A percentile compares a stretch with the other conserved stretches of the same genome.
phyloP scores from a whole-genome alignment of 64 coral and sea anemone genomes.

The Hydrozoanthus tunicans region DNA sequence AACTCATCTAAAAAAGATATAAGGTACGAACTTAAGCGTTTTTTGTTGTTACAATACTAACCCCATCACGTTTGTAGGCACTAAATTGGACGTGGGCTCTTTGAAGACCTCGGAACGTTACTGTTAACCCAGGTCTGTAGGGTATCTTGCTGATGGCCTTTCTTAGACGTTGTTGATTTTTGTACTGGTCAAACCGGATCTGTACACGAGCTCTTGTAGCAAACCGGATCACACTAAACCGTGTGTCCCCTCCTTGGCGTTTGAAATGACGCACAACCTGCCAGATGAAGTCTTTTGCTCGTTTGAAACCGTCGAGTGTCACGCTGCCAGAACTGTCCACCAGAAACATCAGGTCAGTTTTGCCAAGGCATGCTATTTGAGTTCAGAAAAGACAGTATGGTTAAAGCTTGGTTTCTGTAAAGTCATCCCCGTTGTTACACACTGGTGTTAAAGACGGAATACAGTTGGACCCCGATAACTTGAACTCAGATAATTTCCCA shows the following conservation, averaged over 20 bases:
- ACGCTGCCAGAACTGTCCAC: slow-evolving; percentile 72
- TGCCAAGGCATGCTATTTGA: slow-evolving; percentile 55
- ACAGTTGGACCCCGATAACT: too few species aligned
- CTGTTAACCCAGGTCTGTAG: neutral
- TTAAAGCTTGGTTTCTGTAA: too few species aligned
- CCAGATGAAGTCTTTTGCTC: slow-evolving; percentile 67
- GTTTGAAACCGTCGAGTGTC: slow-evolving; percentile 20
- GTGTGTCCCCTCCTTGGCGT: slow-evolving; percentile 37
- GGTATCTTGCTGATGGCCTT: slow-evolving; percentile 54
- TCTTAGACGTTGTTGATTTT: slow-evolving; percentile 1
- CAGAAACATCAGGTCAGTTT: slow-evolving; percentile 65
- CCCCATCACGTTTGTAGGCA: too few species aligned
- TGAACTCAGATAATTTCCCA: too few species aligned
- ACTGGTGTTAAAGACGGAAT: too few species aligned
- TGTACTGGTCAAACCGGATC: slow-evolving; percentile 59
- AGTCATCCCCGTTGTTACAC: too few species aligned
- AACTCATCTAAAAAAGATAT: too few species aligned
- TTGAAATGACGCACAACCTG: slow-evolving; percentile 53
- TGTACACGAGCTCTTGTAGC: slow-evolving; percentile 42
- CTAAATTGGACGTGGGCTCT: too few species aligned
- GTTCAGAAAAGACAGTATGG: too few species aligned
- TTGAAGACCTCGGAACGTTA: too few species aligned
- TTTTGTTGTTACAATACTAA: too few species aligned
- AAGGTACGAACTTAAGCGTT: too few species aligned
- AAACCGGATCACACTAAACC: slow-evolving; percentile 65